phyloP scores from a whole-genome alignment of 2,113 vertebrate genomes.

The Poeciliopsis prolifica region DNA sequence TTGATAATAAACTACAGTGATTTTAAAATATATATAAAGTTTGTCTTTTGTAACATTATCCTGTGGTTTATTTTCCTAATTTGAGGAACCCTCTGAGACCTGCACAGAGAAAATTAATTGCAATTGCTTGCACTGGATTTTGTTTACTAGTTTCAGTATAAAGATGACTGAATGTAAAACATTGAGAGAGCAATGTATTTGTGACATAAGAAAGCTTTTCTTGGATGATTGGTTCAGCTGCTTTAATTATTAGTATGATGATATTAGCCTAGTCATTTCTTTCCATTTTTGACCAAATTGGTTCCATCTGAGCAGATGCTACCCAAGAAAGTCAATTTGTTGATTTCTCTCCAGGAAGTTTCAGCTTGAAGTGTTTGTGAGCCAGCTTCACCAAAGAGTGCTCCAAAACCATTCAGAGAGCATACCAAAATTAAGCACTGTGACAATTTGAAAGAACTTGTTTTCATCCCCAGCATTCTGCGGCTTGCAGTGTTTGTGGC shows the following conservation, averaged over 20 bases:
- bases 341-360: conserved; percentile 69
- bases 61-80: too few relatives aligned
- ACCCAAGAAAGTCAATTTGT: conserved; percentile 61
- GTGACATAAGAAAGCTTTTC: conserved; percentile 5
- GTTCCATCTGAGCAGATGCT: conserved; percentile 74
- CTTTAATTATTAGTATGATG: conserved; percentile 61
- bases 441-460: conserved; percentile 39
- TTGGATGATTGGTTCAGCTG: conserved; percentile 48
- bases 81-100: too few relatives aligned
- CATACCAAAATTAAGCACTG: conserved; percentile 27
- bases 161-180: background rate
- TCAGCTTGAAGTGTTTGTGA: conserved; percentile 47
- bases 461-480: conserved; percentile 54
- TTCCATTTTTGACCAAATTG: conserved; percentile 60
- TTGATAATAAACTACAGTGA: too few relatives aligned
- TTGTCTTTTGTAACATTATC: too few relatives aligned
- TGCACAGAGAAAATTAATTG: too few relatives aligned
- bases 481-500: conserved; percentile 61
- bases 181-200: background rate
- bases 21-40: too few relatives aligned
- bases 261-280: conserved; percentile 65
- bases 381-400: conserved; percentile 48
- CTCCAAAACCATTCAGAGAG: conserved; percentile 36
- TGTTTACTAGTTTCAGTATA: too few relatives aligned
- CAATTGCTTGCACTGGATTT: too few relatives aligned